A percentile compares a stretch with the other conserved stretches of the same genome.
Conservation (phyloP, 1,140 invertebrate species). For the Euwallacea fornicatus region DNA sequence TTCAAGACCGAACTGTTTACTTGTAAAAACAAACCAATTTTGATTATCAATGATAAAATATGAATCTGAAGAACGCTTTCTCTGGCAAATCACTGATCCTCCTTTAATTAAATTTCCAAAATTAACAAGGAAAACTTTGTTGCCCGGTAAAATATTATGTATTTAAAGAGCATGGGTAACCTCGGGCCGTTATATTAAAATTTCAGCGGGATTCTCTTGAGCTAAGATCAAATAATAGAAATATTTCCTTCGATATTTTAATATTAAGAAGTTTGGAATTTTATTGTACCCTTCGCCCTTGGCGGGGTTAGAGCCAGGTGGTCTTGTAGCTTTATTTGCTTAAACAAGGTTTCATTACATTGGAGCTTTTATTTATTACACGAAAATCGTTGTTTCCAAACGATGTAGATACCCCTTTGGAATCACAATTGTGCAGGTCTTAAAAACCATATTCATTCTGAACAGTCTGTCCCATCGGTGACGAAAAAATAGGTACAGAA, state of each 20-base stretch:
- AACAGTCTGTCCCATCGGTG: too few relatives aligned
- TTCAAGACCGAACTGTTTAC: too few relatives aligned
- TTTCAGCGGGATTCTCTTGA: slow-evolving; percentile 28
- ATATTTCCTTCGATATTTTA: slow-evolving; percentile 36
- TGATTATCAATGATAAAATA: too few relatives aligned
- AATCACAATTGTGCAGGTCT: background rate
- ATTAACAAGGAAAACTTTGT: slow-evolving; percentile 7
- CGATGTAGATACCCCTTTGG: background rate
- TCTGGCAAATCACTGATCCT: background rate
- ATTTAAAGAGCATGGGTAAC: slow-evolving; percentile 26
- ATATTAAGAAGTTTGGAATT: slow-evolving; percentile 33
- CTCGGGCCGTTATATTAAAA: slow-evolving; percentile 38
- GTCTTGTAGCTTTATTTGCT: slow-evolving; percentile 25
- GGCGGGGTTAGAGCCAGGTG: slow-evolving; percentile 18
- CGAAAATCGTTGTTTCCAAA: background rate
- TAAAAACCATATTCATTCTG: background rate
- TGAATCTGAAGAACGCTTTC: too few relatives aligned
- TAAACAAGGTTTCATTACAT: background rate
- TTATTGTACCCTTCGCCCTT: slow-evolving; percentile 24
- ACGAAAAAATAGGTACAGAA: slow-evolving; percentile 34
- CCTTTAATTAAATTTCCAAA: slow-evolving; percentile 14
- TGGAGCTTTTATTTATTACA: background rate
- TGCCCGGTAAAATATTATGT: slow-evolving; percentile 10
- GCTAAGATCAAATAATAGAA: slow-evolving; percentile 36
- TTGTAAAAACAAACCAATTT: too few relatives aligned